Percentiles rank a stretch among this genome's conserved stretches.
phyloP scores from a whole-genome alignment of 2,797 vertebrate genomes.

The Chelon labrosus region DNA sequence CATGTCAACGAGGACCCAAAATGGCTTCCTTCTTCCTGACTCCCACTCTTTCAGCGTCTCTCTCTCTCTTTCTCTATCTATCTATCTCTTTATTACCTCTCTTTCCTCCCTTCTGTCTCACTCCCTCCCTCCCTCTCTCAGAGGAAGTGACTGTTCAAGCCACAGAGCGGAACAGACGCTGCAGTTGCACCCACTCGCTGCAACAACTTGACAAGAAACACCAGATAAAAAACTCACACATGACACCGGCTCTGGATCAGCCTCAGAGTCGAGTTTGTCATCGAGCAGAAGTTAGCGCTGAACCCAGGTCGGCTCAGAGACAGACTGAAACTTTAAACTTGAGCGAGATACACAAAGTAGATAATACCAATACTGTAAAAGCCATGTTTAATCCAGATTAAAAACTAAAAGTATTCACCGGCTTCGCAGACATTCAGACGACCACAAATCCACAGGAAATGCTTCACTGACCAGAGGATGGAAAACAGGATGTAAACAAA shows the following conservation, averaged over 20 bases:
- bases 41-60: slow-evolving; percentile 16
- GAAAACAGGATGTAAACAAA: too few species aligned
- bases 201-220: neutral
- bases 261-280: neutral
- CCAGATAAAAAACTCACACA: neutral
- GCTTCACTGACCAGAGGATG: too few species aligned
- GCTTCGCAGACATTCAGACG: too few species aligned
- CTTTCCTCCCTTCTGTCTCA: too few species aligned
- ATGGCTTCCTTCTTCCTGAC: slow-evolving; percentile 60
- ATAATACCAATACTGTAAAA: too few species aligned
- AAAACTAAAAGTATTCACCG: too few species aligned
- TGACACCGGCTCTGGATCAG: slow-evolving; percentile 14
- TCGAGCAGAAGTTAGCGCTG: neutral
- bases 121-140: slow-evolving; percentile 10
- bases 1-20: slow-evolving; percentile 43
- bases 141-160: slow-evolving; percentile 73
- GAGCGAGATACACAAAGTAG: too few species aligned
- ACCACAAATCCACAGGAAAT: too few species aligned
- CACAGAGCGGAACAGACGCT: slow-evolving; percentile 66
- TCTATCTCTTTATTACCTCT: neutral
- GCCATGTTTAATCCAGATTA: too few species aligned
- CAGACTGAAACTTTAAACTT: too few species aligned
- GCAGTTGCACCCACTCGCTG: slow-evolving; percentile 55
- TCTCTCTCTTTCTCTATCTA: slow-evolving; percentile 8
- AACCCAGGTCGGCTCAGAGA: neutral